Evolutionary conservation across 2,113 vertebrate species (phyloP).

Genomic region (Notechis scutatus): DNA sequence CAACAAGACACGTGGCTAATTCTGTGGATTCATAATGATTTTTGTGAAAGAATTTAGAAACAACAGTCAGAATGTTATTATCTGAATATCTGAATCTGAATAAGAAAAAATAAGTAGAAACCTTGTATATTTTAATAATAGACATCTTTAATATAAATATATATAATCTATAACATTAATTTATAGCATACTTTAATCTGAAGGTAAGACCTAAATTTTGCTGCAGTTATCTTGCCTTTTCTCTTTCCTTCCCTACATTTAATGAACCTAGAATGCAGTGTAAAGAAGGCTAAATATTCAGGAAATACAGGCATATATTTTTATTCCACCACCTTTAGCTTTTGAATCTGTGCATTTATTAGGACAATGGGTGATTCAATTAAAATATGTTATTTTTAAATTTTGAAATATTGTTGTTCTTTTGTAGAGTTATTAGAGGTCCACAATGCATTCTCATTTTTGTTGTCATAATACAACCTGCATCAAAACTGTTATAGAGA

Average conservation of each 20-base stretch:
- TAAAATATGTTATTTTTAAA: neutral
- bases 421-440: neutral
- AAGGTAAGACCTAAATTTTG: neutral
- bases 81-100: neutral
- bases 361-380: neutral
- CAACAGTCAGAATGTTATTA: constrained; percentile 3
- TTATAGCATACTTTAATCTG: neutral
- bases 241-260: neutral
- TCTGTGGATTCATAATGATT: constrained; percentile 41
- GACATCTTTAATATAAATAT: neutral
- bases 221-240: neutral
- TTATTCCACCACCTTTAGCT: neutral
- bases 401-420: neutral
- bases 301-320: neutral
- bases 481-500: neutral
- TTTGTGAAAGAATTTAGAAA: constrained; percentile 26
- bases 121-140: no score
- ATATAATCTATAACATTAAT: neutral
- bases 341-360: neutral
- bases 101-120: neutral
- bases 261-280: neutral
- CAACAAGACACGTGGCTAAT: constrained; percentile 38
- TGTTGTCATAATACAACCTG: neutral
- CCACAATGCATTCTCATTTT: neutral
- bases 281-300: neutral